Conservation (phyloP, 2,113 vertebrate genomes). For the Indicator indicator region DNA sequence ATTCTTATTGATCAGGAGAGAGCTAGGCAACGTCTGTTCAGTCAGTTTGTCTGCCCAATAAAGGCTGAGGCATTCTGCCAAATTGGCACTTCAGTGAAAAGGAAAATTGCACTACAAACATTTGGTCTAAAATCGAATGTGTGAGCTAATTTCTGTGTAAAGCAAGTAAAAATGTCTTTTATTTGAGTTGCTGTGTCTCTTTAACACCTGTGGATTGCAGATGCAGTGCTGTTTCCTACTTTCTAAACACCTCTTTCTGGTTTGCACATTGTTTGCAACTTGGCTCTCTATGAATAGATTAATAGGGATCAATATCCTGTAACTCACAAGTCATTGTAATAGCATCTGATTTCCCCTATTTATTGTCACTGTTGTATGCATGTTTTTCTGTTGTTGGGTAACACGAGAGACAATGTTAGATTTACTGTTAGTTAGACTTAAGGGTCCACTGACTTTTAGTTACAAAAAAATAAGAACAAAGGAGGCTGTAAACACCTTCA, state of each 20-base stretch:
- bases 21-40: constrained; percentile 24
- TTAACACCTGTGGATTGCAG: constrained; percentile 24
- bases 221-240: constrained; percentile 12
- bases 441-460: background rate
- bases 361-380: constrained; percentile 53
- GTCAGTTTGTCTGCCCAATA: constrained; percentile 13
- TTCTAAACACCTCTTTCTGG: constrained; percentile 9
- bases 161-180: constrained; percentile 29
- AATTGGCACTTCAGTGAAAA: background rate
- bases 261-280: constrained; percentile 36
- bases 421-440: constrained; percentile 33
- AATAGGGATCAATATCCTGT: constrained; percentile 57
- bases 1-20: constrained; percentile 65
- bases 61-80: constrained; percentile 42
- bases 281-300: constrained; percentile 49
- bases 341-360: constrained; percentile 29
- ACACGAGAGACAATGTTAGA: constrained; percentile 29
- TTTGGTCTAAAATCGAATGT: constrained; percentile 4
- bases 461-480: background rate
- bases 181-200: constrained; percentile 9
- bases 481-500: background rate
- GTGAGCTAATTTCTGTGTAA: constrained; percentile 14
- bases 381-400: constrained; percentile 14
- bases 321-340: constrained; percentile 27
- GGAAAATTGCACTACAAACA: constrained; percentile 52